These are phyloP conservation scores for Catostylus mosaicus DNA, from an alignment of 30 jellyfish, hydroid and myxozoan species.

Conservation along the genomic window DNA sequence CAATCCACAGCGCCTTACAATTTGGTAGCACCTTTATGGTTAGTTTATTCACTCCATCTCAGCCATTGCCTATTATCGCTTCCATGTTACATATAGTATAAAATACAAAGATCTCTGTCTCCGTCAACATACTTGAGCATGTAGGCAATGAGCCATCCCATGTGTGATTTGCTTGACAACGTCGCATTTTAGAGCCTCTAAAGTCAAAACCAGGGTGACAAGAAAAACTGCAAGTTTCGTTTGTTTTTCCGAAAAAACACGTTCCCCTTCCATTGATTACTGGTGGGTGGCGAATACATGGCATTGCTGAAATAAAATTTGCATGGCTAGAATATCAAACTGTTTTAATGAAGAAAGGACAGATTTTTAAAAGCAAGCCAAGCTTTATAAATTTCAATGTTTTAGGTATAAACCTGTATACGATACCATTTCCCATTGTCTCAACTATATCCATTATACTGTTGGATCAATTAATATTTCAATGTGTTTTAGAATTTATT, in stretches of 20 bases:
- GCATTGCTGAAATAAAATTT: constrained; percentile 45
- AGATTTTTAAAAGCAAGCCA: neutral
- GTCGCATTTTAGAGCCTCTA: constrained; percentile 65
- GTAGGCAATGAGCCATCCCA: constrained; percentile 77
- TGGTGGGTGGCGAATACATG: constrained; percentile 74
- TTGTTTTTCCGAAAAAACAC: constrained; percentile 71
- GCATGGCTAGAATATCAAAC: neutral
- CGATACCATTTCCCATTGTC: neutral
- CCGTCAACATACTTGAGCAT: constrained; percentile 71
- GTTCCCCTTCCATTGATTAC: constrained; percentile 69
- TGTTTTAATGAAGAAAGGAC: neutral
- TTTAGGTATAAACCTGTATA: neutral
- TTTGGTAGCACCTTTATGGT: no score
- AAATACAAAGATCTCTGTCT: no score
- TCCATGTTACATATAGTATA: no score
- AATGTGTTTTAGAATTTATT: no score
- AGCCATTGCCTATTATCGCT: no score
- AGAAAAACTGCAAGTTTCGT: constrained; percentile 54
- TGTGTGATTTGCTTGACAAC: constrained; percentile 63
- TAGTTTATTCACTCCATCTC: no score
- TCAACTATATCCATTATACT: no score
- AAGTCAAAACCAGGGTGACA: constrained; percentile 64
- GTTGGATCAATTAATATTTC: no score
- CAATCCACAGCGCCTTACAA: no score
- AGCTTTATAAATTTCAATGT: neutral